phyloP scores from a whole-genome alignment of 1,140 invertebrate genomes.

The Calliphora vicina region DNA sequence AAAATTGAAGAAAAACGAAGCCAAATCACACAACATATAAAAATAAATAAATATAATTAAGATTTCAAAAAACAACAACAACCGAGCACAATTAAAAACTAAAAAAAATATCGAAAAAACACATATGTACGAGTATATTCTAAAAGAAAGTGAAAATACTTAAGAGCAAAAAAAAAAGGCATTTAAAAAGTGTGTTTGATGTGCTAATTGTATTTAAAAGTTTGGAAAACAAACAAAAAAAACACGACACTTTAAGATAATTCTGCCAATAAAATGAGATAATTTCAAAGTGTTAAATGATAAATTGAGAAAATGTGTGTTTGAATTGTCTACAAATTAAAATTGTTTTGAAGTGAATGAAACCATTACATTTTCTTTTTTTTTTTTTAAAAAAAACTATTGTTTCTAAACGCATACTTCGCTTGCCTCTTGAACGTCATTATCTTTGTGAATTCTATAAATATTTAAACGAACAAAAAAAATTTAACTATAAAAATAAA shows the following conservation, averaged over 20 bases:
- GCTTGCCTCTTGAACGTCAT: neutral
- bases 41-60: neutral
- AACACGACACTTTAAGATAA: neutral
- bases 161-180: neutral
- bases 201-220: neutral
- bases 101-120: neutral
- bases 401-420: neutral
- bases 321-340: neutral
- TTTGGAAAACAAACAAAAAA: neutral
- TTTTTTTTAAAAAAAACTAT: neutral
- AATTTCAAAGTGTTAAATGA: neutral
- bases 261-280: neutral
- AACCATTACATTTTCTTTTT: neutral
- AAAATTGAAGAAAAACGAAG: neutral
- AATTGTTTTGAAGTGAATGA: neutral
- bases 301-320: neutral
- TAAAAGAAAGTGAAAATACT: neutral
- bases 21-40: neutral
- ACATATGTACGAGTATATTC: too few species aligned
- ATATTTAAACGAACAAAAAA: conserved; percentile 20
- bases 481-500: conserved; percentile 28
- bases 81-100: neutral
- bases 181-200: neutral
- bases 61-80: neutral
- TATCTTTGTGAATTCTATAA: neutral